These are phyloP conservation scores for Horisme vitalbata DNA, from an alignment of 2,888 invertebrate species.

Conservation along the genomic window DNA sequence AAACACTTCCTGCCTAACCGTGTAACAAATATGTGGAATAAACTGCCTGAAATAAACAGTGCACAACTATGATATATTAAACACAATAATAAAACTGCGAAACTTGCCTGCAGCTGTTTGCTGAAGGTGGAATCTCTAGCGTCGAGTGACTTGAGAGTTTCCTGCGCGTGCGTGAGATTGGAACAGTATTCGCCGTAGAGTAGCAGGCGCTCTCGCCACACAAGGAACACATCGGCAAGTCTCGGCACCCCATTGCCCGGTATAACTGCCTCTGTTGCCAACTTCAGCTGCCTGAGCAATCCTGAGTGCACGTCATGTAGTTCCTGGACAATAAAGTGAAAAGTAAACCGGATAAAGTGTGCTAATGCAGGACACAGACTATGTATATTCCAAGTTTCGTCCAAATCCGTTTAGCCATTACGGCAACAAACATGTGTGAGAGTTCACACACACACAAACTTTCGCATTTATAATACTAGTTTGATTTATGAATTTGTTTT, in stretches of 20 bases:
- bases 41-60: too few species aligned
- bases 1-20: too few species aligned
- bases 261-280: slow-evolving; percentile 85
- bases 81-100: background rate
- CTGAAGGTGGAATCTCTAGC: slow-evolving; percentile 85
- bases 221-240: slow-evolving; percentile 93
- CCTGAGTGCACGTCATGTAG: slow-evolving; percentile 93
- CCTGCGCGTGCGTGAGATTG: slow-evolving; percentile 94
- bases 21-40: too few species aligned
- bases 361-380: too few species aligned
- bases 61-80: background rate
- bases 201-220: slow-evolving; percentile 94
- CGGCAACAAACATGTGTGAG: too few species aligned
- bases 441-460: too few species aligned
- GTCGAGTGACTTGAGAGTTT: slow-evolving; percentile 90
- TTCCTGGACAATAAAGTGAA: too few species aligned
- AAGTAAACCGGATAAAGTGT: too few species aligned
- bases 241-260: slow-evolving; percentile 72
- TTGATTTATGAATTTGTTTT: too few species aligned
- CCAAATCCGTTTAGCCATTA: too few species aligned
- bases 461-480: too few species aligned
- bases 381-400: too few species aligned
- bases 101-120: slow-evolving; percentile 86
- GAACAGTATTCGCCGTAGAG: slow-evolving; percentile 98
- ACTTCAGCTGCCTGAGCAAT: slow-evolving; percentile 90